These are phyloP conservation scores for Phyllostomus hastatus DNA, from an alignment of 2,113 vertebrate genomes.

Conservation along the genomic window DNA sequence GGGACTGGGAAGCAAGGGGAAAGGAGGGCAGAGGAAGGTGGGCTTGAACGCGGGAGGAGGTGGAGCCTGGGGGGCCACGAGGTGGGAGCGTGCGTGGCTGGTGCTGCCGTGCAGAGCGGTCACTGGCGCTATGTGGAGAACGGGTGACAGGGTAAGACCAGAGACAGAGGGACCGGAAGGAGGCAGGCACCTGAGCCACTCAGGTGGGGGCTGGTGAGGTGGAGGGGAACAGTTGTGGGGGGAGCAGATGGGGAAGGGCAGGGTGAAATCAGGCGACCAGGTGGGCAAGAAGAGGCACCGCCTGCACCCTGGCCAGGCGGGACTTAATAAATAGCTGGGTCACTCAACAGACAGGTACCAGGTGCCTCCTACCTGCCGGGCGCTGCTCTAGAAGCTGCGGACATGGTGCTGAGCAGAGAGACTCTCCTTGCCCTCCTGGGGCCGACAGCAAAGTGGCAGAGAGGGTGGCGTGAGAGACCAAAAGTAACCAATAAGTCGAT, in stretches of 20 bases:
- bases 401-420: neutral
- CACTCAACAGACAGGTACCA: accelerated
- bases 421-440: neutral
- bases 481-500: neutral
- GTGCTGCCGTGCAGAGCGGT: no score
- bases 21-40: neutral
- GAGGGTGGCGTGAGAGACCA: accelerated
- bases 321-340: neutral
- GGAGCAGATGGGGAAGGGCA: neutral
- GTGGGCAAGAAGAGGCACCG: no score
- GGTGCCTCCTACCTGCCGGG: accelerated
- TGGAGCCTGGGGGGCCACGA: neutral
- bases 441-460: neutral
- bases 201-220: neutral
- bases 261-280: neutral
- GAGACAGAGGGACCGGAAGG: neutral
- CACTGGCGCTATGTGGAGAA: neutral
- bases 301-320: neutral
- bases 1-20: neutral
- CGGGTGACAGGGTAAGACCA: neutral
- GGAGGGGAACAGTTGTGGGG: no score
- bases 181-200: neutral
- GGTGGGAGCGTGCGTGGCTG: accelerated
- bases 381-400: neutral
- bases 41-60: neutral